Base-by-base conservation (phyloP, 1,140 invertebrate species). In the Cepaea nemoralis region DNA sequence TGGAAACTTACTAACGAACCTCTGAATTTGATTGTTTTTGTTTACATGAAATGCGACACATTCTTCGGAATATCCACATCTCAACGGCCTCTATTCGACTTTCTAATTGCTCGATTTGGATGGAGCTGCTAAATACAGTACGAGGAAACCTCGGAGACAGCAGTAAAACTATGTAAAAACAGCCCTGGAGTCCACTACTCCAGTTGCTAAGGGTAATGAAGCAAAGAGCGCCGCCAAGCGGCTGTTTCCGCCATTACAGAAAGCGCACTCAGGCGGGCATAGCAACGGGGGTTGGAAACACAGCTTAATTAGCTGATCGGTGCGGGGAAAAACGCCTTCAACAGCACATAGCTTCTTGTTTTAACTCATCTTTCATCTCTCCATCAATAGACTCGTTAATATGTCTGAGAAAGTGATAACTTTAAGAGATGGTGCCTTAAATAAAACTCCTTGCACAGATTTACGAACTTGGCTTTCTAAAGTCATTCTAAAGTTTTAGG, bases 221-320 rank as follows among this genome's bases (percentile, higher is more conserved):
- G 69, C 69, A 70, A 40, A n/a, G 1, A 70, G 69, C 69, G 40
- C 37, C 35, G 69, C 69, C 33, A 24, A 5, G 69, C 24, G 69
- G 69, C 69, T 70, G 69, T 70, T 70, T 70, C 69, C 69, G 69
- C 69, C 69, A 70, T 70, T 42, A 70, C 35, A 42, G 69, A 42
- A 42, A 70, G 37, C 69, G 69, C 66, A 69, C 69, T 70, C 69
- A 70, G 69, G 69, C 69, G 37, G 69, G 35, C 12, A 3, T n/a
- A 40, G 14, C 35, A 42, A 39, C 3, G 37, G 69, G 69, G 69
- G 69, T 27, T n/a, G 35, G 69, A 40, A 70, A 70, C 35, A 40
- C 35, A 19, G 37, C 37, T 70, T 70, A 70, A 70, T 70, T 70
- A 70, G 69, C 40, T 40, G 33, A 70, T 70, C 69, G 40, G 24